Evolutionary conservation across 2,113 vertebrate species (phyloP).

Genomic region (Hemicordylus capensis): DNA sequence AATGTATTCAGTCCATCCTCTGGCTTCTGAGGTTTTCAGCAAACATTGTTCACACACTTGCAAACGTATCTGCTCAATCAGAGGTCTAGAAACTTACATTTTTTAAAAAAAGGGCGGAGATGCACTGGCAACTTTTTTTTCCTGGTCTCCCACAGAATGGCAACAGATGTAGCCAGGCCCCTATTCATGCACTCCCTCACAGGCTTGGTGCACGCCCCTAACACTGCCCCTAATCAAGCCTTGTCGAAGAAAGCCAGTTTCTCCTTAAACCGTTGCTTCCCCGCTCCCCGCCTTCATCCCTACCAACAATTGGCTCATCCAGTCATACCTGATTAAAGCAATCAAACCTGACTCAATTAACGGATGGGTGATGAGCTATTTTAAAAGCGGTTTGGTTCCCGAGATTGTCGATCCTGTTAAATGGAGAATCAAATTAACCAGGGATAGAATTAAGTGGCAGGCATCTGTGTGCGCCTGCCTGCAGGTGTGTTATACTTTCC

Average conservation of each 20-base stretch:
- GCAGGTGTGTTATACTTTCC: neutral
- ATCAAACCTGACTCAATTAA: conserved; percentile 15
- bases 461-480: neutral
- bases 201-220: too few relatives aligned
- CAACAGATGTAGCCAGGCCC: too few relatives aligned
- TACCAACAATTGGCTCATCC: neutral
- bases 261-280: neutral
- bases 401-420: conserved; percentile 35
- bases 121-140: neutral
- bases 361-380: conserved; percentile 6
- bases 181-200: too few relatives aligned
- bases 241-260: neutral
- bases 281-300: neutral
- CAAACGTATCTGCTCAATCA: neutral
- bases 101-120: neutral
- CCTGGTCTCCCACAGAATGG: neutral
- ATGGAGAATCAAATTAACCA: conserved; percentile 20
- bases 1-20: neutral
- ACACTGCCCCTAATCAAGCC: accelerated
- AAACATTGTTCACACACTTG: too few relatives aligned
- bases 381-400: neutral
- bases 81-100: neutral
- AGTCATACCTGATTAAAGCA: neutral
- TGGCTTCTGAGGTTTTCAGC: neutral
- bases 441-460: neutral